These are phyloP conservation scores for Neoscelio sp. DNA, from an alignment of 2,888 invertebrate species.

Conservation along the genomic window DNA sequence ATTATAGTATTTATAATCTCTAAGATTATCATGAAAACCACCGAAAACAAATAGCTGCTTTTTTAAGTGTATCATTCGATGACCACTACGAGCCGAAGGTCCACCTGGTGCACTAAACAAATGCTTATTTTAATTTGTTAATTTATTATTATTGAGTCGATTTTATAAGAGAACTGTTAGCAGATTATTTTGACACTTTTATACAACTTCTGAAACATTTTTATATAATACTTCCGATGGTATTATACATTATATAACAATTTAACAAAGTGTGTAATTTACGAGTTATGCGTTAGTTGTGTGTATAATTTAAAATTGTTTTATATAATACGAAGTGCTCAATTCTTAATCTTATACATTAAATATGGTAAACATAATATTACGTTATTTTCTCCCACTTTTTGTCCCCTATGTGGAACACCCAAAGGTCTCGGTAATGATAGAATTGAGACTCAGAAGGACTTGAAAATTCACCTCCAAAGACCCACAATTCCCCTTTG, in stretches of 20 bases:
- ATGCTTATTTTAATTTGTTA: no score
- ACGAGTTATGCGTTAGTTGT: neutral
- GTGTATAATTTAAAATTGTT: constrained; percentile 1
- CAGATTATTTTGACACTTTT: no score
- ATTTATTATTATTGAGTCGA: no score
- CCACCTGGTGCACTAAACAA: constrained; percentile 85
- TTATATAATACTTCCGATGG: no score
- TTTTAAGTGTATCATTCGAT: constrained; percentile 93
- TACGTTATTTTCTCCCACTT: constrained; percentile 92
- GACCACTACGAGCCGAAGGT: constrained; percentile 94
- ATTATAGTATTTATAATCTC: constrained; percentile 95
- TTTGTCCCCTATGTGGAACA: constrained; percentile 89
- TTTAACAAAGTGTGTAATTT: neutral
- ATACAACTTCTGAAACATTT: no score
- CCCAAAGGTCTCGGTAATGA: constrained; percentile 96
- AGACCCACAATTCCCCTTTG: constrained; percentile 90
- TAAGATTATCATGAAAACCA: constrained; percentile 95
- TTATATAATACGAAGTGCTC: no score
- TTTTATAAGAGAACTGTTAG: no score
- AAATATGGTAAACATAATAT: constrained; percentile 65
- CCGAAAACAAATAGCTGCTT: constrained; percentile 94
- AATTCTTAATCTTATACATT: no score
- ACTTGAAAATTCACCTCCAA: constrained; percentile 97
- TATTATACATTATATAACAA: no score
- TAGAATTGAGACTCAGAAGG: constrained; percentile 96